Conservation (phyloP, 2,797 vertebrate genomes). For the Lepus oiostolus region DNA sequence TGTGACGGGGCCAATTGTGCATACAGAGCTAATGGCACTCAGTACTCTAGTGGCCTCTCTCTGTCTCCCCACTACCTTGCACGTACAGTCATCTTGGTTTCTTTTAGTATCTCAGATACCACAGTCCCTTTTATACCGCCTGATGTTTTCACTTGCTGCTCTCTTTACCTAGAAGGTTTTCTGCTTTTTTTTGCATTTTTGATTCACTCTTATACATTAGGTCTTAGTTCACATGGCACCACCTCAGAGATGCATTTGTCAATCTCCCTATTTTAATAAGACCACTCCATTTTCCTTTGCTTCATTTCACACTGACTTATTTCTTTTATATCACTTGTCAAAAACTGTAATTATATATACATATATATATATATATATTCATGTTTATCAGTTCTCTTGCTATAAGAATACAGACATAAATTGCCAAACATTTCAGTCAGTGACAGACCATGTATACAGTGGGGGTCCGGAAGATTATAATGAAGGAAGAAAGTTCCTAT, state of each 20-base stretch:
- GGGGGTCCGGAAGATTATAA: too few species aligned
- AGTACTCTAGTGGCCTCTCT: neutral
- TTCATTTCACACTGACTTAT: constrained; percentile 1
- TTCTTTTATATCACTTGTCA: neutral
- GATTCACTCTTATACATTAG: neutral
- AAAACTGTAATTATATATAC: neutral
- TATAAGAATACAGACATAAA: neutral
- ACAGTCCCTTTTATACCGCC: neutral
- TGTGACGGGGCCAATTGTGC: neutral
- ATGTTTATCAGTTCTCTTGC: neutral
- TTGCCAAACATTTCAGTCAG: neutral
- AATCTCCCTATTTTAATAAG: neutral
- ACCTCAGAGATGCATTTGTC: neutral
- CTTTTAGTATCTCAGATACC: neutral
- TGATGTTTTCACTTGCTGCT: neutral
- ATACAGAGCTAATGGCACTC: neutral
- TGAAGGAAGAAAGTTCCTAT: neutral
- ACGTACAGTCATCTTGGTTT: constrained; percentile 26
- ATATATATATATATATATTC: neutral
- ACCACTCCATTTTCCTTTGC: neutral
- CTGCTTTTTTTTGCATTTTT: neutral
- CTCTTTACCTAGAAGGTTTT: neutral
- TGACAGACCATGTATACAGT: neutral
- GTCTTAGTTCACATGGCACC: neutral
- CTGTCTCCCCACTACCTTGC: neutral